These are phyloP conservation scores for Columba guinea DNA, from an alignment of 2,797 vertebrate species.

Conservation along the genomic window DNA sequence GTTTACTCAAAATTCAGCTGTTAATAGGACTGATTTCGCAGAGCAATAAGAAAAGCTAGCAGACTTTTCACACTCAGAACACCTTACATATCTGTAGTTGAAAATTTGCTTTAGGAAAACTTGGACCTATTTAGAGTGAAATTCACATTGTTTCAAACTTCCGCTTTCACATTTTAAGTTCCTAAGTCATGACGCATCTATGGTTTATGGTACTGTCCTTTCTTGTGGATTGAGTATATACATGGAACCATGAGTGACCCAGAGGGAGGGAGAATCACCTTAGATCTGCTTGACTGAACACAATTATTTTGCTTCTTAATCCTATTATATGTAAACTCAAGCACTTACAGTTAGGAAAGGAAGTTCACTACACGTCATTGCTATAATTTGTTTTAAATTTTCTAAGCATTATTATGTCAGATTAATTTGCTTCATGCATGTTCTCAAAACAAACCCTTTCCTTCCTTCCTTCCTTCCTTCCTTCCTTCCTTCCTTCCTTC, in stretches of 20 bases:
- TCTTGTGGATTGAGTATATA: not conserved
- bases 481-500: too few relatives aligned
- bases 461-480: too few relatives aligned
- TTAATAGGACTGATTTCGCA: not conserved
- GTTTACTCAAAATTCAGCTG: not conserved
- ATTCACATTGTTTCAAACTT: not conserved
- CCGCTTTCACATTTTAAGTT: not conserved
- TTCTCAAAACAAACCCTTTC: not conserved
- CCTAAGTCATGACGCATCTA: not conserved
- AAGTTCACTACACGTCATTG: not conserved
- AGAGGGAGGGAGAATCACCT: not conserved
- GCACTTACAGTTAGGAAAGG: not conserved
- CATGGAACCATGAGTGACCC: fast-evolving
- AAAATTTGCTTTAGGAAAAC: not conserved
- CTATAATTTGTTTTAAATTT: not conserved
- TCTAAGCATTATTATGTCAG: not conserved
- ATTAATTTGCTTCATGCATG: not conserved
- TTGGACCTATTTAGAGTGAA: not conserved
- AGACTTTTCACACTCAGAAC: not conserved
- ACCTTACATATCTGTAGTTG: not conserved
- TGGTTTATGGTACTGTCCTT: not conserved
- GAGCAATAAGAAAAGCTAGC: not conserved
- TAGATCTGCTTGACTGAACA: not conserved
- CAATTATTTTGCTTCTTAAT: not conserved
- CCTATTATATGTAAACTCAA: not conserved